phyloP scores from a whole-genome alignment of 2,113 vertebrate species.

The Tenebrosternarchus preto region DNA sequence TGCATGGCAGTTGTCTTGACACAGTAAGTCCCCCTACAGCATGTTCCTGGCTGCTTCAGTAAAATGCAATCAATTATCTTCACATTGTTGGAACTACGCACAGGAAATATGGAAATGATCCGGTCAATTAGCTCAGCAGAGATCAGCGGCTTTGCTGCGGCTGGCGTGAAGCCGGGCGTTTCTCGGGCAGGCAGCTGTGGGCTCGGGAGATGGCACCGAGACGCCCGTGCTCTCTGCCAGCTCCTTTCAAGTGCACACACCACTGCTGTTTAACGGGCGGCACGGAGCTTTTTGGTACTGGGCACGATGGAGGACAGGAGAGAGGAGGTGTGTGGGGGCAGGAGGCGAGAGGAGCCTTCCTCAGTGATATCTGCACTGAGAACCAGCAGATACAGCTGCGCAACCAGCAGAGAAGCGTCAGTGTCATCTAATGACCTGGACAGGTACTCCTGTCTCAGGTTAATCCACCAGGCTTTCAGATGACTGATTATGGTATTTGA shows the following conservation, averaged over 20 bases:
- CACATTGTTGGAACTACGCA: conserved; percentile 33
- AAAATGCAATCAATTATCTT: conserved; percentile 46
- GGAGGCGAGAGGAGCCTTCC: too few relatives aligned
- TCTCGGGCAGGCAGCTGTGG: background rate
- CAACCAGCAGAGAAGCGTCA: conserved; percentile 6
- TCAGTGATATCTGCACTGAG: too few relatives aligned
- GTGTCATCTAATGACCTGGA: background rate
- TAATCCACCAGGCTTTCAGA: background rate
- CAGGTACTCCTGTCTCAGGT: background rate
- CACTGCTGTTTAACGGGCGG: conserved; percentile 21
- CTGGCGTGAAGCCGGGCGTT: background rate
- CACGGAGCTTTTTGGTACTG: conserved; percentile 48
- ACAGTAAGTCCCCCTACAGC: conserved; percentile 42
- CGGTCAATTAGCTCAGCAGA: conserved; percentile 41
- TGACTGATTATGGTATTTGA: background rate
- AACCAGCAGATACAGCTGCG: too few relatives aligned
- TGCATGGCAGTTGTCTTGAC: conserved; percentile 45
- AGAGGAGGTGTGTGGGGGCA: too few relatives aligned
- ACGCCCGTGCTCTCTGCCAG: conserved; percentile 5
- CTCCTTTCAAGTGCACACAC: conserved; percentile 21
- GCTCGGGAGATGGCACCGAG: conserved; percentile 24
- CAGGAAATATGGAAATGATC: conserved; percentile 48
- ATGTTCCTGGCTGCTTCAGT: conserved; percentile 23
- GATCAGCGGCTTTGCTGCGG: conserved; percentile 24
- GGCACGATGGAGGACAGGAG: conserved; percentile 20